Conservation (phyloP, 2,888 invertebrate genomes). For the Notodonta dromedarius region DNA sequence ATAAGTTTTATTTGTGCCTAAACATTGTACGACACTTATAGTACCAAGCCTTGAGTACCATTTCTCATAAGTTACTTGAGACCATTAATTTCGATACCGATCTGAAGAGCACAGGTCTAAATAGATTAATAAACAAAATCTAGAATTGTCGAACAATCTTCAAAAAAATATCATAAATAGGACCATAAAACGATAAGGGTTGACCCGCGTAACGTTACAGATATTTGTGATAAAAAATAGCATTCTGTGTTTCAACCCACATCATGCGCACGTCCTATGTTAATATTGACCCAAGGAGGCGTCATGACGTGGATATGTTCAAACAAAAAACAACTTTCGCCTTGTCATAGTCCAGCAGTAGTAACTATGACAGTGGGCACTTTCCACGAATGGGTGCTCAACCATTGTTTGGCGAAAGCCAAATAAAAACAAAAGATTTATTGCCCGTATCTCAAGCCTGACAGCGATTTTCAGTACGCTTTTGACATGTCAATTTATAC, state of each 20-base stretch:
- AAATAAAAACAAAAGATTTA: constrained; percentile 67
- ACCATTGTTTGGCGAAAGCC: constrained; percentile 72
- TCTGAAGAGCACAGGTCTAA: neutral
- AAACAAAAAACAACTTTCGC: constrained; percentile 73
- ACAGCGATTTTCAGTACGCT: too few relatives aligned
- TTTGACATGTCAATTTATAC: too few relatives aligned
- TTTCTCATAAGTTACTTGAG: neutral
- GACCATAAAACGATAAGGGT: constrained; percentile 8
- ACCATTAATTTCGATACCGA: neutral
- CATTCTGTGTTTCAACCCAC: constrained; percentile 13
- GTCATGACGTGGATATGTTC: constrained; percentile 51
- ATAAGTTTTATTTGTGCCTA: too few relatives aligned
- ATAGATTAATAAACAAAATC: too few relatives aligned
- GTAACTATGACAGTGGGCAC: constrained; percentile 55
- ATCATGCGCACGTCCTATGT: constrained; percentile 31
- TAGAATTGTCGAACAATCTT: neutral
- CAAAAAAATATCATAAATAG: neutral
- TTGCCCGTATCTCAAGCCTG: neutral
- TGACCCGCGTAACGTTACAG: constrained; percentile 16
- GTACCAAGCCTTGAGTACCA: too few relatives aligned
- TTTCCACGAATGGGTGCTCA: constrained; percentile 69
- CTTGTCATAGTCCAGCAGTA: constrained; percentile 46
- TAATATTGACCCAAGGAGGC: constrained; percentile 57
- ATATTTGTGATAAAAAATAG: constrained; percentile 25
- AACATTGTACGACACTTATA: too few relatives aligned